A percentile compares a stretch with the other conserved stretches of the same genome.
phyloP scores from a whole-genome alignment of 2,113 vertebrate species.

The Eulacestoma nigropectus region DNA sequence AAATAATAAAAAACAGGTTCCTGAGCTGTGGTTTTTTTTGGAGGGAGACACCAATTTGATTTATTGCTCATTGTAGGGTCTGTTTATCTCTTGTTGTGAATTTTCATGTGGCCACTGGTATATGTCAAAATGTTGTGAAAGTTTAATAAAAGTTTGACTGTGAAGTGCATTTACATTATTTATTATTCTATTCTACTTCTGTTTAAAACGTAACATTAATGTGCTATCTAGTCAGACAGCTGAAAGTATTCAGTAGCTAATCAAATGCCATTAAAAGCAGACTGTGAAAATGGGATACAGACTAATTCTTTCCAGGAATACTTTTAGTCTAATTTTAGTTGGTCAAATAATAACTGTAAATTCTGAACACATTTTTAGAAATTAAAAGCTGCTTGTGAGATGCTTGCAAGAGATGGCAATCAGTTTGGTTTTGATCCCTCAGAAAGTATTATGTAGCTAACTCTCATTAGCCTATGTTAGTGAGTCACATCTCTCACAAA shows the following conservation, averaged over 20 bases:
- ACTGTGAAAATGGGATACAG: background rate
- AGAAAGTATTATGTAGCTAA: background rate
- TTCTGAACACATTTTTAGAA: background rate
- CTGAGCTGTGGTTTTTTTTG: background rate
- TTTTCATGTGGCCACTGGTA: background rate
- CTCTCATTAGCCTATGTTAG: background rate
- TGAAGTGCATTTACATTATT: constrained; percentile 4
- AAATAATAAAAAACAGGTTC: constrained; percentile 21
- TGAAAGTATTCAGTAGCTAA: background rate
- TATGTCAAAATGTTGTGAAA: background rate
- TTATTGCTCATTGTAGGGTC: background rate
- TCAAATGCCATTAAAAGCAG: background rate
- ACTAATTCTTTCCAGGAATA: background rate
- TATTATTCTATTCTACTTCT: background rate
- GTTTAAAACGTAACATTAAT: background rate
- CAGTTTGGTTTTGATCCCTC: background rate
- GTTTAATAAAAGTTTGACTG: background rate
- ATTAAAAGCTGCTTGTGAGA: background rate
- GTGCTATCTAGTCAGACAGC: background rate
- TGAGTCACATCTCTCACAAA: background rate
- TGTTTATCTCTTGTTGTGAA: constrained; percentile 9
- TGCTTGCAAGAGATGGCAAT: background rate
- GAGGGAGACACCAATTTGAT: background rate
- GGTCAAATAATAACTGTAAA: background rate
- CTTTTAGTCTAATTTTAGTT: background rate